Evolutionary conservation across 2,888 invertebrate genomes (phyloP), one percentile per base, ranked within the genome.

Genomic region (Dolichopus griseipennis): DNA sequence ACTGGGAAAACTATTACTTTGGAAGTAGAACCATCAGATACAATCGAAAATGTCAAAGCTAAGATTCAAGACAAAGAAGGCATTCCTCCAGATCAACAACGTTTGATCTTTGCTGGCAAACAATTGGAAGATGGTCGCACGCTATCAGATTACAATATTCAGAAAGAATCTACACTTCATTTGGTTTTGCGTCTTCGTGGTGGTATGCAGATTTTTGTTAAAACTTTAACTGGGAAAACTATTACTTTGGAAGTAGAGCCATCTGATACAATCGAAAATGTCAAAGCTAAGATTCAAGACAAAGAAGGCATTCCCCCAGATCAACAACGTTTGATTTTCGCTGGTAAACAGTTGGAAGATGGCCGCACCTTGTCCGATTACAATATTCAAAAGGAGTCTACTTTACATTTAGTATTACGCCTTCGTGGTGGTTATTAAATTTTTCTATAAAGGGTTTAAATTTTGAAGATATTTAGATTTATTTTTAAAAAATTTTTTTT

Each of bases 381-480:
- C 64, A 76, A 76, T 61, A 76, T 76, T 65, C 76, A 76, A n/a
- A 76, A 76, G 68, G 76, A 76, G 68, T 76, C 76, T 0, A 76
- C 76, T 0, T 71, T 76, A 0, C 77, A 77, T 7, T 74, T 76
- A 74, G 76, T 76, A 1, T 72, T 76, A 5, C 75, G 75, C 70
- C 74, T 75, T 0, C 74, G 75, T 67, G 76, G 75, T 71, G 75
- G 75, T 64, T 75, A 75, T 71, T 74, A 71, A 69, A 73, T 74
- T 66, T 74, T 77, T 71, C 15, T 27, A 27, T 27, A 15, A 15
- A 12, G 41, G 15, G 15, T 41, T 41, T 41, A 41, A 41, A 41
- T 41, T 41, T 41, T 41, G 41, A 9, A 12, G 41, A 41, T 41
- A 41, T 41, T 41, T 41, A 41, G 41, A 41, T 41, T 41, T 41